Conservation (phyloP, 2,888 invertebrate genomes). For the Meloe dianella region DNA sequence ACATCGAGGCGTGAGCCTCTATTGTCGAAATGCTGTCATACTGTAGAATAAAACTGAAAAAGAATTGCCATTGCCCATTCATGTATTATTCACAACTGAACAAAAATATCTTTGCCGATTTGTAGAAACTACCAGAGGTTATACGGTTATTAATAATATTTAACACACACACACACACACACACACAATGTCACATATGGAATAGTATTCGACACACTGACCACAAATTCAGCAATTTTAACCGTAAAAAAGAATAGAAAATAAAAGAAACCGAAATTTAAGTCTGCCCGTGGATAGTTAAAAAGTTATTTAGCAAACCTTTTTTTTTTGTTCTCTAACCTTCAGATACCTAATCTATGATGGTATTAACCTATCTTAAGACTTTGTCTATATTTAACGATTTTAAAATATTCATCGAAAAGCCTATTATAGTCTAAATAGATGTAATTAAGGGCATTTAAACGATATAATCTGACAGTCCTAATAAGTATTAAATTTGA, state of each 20-base stretch:
- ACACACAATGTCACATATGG: neutral
- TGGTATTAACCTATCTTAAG: slow-evolving; percentile 11
- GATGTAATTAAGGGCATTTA: slow-evolving; percentile 53
- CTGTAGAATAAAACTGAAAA: slow-evolving; percentile 4
- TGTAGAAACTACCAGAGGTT: neutral
- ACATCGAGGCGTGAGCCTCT: slow-evolving; percentile 56
- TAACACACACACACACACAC: no score
- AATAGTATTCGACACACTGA: neutral
- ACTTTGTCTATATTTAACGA: slow-evolving; percentile 14
- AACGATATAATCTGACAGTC: slow-evolving; percentile 50
- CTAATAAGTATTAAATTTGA: slow-evolving; percentile 50
- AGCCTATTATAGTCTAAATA: slow-evolving; percentile 44
- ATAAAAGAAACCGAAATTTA: slow-evolving; percentile 1
- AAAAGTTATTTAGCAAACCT: neutral
- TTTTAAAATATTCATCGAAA: neutral
- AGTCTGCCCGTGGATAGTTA: neutral
- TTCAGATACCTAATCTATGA: slow-evolving; percentile 11
- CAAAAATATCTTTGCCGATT: neutral
- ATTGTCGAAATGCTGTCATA: slow-evolving; percentile 33
- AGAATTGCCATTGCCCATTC: neutral
- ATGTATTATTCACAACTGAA: neutral
- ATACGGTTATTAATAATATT: slow-evolving; percentile 5
- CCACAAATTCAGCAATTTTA: neutral
- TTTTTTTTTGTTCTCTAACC: neutral
- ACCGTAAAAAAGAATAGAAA: neutral